Base-by-base conservation (phyloP, 2,888 invertebrate species). In the Steromphala cineraria region DNA sequence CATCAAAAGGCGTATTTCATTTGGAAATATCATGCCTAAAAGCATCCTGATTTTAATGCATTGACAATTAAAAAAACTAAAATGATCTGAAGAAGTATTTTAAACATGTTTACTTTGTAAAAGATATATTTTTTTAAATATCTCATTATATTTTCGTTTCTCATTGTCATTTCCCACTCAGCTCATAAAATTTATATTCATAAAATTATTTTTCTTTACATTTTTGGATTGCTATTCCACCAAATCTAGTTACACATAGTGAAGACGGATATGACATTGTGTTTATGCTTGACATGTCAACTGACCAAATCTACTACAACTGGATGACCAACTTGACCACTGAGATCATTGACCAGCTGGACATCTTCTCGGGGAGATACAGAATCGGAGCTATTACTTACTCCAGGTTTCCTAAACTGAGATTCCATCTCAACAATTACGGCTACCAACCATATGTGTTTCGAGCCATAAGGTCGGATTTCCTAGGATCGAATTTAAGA, bases 301-400 rank as follows among this genome's bases (percentile, higher is more conserved):
- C 88, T n/a, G 83, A 86, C 40, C 83, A 85, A 55, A 79, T 82
- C 8, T 80, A 79, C 79, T 86, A 85, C 53, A 80, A 75, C n/a
- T 84, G 82, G 85, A 84, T 86, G 82, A 85, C 84, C 56, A 71
- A 67, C 28, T 86, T 86, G 52, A 81, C 85, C 53, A 62, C 78
- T n/a, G 53, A 82, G 21, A 82, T 89, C 19, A 82, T 84, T 52
- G 46, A 80, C 8, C 62, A 84, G 21, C 74, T 90, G 36, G 84
- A 83, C 71, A 79, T 90, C 1, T 86, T 87, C 80, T 79, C 83
- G 31, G 89, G 89, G 0, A 78, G 84, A 24, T 87, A 87, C 71
- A 81, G 89, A 8, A 85, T 90, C 15, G 90, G 88, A 17, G 82
- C 87, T n/a, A 81, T 90, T 80, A 86, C 87, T 17, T 90, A 84